Percentiles rank a stretch among this genome's conserved stretches.
phyloP scores from a whole-genome alignment of 2,113 vertebrate genomes.

The Paralichthys olivaceus region DNA sequence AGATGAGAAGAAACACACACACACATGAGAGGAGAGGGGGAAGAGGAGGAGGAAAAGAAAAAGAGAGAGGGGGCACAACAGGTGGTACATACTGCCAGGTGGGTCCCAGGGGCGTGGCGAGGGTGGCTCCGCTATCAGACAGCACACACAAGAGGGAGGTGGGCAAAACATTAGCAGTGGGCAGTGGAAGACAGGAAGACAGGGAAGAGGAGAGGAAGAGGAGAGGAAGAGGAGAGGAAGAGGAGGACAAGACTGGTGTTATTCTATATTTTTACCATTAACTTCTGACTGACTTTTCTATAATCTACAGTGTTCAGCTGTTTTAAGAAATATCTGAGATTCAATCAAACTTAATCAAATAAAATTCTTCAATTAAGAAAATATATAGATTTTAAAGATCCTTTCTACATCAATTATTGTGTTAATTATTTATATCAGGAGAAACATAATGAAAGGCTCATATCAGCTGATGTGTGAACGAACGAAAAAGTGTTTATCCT shows the following conservation, averaged over 20 bases:
- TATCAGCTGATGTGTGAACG: too few species aligned
- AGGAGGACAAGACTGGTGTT: neutral
- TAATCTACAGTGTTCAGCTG: too few species aligned
- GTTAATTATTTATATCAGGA: too few species aligned
- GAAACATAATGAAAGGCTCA: too few species aligned
- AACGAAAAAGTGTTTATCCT: too few species aligned
- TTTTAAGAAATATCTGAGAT: too few species aligned
- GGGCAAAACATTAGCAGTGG: conserved; percentile 86
- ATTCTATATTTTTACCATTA: neutral
- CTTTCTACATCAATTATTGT: too few species aligned
- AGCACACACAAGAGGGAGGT: conserved; percentile 89
- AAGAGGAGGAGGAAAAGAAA: conserved; percentile 16
- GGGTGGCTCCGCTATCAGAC: conserved; percentile 90
- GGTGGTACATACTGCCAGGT: conserved; percentile 95
- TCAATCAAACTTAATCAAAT: too few species aligned
- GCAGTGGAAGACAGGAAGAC: conserved; percentile 55
- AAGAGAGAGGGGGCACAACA: conserved; percentile 75
- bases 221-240: neutral
- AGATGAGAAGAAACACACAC: conserved; percentile 55
- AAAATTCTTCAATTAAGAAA: too few species aligned
- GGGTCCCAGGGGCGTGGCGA: conserved; percentile 88
- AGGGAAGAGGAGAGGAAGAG: conserved; percentile 40
- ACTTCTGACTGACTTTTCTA: neutral
- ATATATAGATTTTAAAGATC: too few species aligned
- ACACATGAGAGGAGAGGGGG: conserved; percentile 27